Conservation (phyloP, 2,113 vertebrate genomes). For the Nothoprocta perdicaria region DNA sequence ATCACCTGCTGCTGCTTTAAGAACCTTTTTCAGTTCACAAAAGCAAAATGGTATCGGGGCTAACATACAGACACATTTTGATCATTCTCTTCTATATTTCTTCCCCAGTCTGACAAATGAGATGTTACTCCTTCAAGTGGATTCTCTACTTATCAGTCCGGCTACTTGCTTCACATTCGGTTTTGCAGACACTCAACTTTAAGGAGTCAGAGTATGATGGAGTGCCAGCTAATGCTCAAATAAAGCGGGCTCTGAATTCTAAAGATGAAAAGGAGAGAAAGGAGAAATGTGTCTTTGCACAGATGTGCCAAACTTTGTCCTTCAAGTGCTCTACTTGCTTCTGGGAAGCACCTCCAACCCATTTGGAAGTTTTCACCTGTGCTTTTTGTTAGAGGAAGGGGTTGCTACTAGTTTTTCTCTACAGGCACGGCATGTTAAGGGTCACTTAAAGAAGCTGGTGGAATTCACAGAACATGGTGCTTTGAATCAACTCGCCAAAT, state of each 20-base stretch:
- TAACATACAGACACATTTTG: constrained; percentile 8
- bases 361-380: not conserved
- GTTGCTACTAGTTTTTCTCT: constrained; percentile 1
- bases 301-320: constrained; percentile 3
- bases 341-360: constrained; percentile 9
- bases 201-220: constrained; percentile 1
- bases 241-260: constrained; percentile 23
- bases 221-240: constrained; percentile 10
- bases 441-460: not conserved
- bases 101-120: not conserved
- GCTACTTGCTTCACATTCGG: not conserved
- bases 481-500: not conserved
- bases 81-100: constrained; percentile 15
- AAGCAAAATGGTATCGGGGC: not conserved
- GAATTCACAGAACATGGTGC: not conserved
- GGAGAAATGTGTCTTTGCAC: not conserved
- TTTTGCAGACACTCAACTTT: constrained; percentile 7
- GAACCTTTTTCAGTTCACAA: not conserved
- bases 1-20: not conserved
- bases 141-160: not conserved
- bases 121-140: not conserved
- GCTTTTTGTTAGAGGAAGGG: not conserved
- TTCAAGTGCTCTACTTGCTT: constrained; percentile 13
- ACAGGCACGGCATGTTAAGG: not conserved
- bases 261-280: constrained; percentile 16